These are phyloP conservation scores for Reticulitermes speratus DNA, from an alignment of 1,140 invertebrate species.

Conservation along the genomic window DNA sequence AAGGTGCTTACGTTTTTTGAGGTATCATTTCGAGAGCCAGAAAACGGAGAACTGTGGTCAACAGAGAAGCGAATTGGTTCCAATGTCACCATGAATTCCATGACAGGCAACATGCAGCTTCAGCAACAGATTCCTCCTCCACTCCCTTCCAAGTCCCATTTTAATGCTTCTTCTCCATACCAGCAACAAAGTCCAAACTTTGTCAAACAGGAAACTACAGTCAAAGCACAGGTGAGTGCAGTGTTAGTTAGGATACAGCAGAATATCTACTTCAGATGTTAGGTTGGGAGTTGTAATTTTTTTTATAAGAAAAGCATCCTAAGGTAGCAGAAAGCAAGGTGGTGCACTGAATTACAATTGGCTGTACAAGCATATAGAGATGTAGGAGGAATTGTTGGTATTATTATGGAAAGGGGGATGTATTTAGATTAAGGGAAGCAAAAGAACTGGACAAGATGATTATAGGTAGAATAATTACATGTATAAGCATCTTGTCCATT, in stretches of 20 bases:
- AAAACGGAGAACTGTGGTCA: constrained; percentile 40
- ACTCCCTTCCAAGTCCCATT: constrained; percentile 31
- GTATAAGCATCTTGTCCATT: too few species aligned
- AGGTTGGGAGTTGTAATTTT: too few species aligned
- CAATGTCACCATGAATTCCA: constrained; percentile 28
- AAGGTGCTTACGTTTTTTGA: constrained; percentile 22
- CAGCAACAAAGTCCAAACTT: constrained; percentile 23
- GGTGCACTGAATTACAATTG: too few species aligned
- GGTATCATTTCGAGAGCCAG: constrained; percentile 42
- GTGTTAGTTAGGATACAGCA: not conserved
- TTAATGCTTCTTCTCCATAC: constrained; percentile 20
- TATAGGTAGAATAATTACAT: too few species aligned
- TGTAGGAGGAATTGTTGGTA: too few species aligned
- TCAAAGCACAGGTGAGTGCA: constrained; percentile 42
- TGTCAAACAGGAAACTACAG: constrained; percentile 25
- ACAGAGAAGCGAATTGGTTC: constrained; percentile 37
- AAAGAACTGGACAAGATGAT: too few species aligned
- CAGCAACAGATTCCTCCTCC: constrained; percentile 25
- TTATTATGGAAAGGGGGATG: too few species aligned
- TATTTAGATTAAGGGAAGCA: too few species aligned
- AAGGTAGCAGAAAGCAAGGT: too few species aligned
- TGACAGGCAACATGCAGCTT: not conserved
- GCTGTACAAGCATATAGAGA: too few species aligned
- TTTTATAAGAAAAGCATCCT: too few species aligned
- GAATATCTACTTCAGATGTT: too few species aligned